Conservation (phyloP, 1,140 invertebrate genomes). For the Drosophila serrata region DNA sequence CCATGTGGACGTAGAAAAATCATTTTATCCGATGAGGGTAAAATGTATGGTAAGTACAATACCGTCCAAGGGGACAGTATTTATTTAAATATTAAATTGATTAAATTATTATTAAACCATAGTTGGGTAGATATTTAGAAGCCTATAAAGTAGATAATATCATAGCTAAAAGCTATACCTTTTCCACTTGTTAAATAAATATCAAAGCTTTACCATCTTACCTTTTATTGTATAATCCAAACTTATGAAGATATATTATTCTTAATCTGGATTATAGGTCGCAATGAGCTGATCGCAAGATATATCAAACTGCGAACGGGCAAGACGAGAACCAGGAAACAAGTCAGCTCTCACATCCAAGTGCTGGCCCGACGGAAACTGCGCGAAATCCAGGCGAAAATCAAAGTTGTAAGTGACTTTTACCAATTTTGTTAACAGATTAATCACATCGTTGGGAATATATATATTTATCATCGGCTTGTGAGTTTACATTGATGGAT, state of each 20-base stretch:
- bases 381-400: constrained; percentile 98
- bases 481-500: constrained; percentile 11
- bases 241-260: not conserved
- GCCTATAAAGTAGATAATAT: too few relatives aligned
- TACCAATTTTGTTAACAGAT: not conserved
- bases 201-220: not conserved
- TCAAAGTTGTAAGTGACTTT: constrained; percentile 93
- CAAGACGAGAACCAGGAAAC: constrained; percentile 99
- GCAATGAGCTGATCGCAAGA: constrained; percentile 99
- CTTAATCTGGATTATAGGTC: constrained; percentile 88
- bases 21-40: constrained; percentile 99
- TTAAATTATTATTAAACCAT: not conserved
- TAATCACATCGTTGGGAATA: constrained; percentile 6
- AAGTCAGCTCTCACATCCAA: constrained; percentile 99
- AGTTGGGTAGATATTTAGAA: too few relatives aligned
- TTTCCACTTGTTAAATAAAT: not conserved
- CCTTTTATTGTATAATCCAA: not conserved
- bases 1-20: constrained; percentile 99
- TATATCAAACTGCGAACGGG: constrained; percentile 99
- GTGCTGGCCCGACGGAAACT: constrained; percentile 98
- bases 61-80: not conserved
- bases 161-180: too few relatives aligned
- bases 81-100: too few relatives aligned
- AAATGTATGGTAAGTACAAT: constrained; percentile 99
- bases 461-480: constrained; percentile 3